These are phyloP conservation scores for Stercorarius parasiticus DNA, from an alignment of 2,113 vertebrate genomes.

Conservation along the genomic window DNA sequence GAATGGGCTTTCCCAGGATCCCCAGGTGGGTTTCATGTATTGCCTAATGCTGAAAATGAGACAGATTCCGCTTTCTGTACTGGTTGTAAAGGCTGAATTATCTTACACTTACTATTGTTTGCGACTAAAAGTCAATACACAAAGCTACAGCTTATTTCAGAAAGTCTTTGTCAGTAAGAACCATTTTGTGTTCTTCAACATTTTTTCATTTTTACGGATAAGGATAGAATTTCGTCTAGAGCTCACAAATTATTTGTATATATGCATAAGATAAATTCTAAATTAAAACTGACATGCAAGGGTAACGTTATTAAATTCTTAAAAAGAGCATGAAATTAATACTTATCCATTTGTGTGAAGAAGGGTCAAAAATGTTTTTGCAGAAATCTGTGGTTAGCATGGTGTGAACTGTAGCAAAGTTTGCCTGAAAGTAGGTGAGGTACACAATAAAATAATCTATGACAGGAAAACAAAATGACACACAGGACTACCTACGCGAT, in stretches of 20 bases:
- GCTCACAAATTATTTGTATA: constrained; percentile 4
- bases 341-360: not conserved
- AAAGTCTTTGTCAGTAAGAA: constrained; percentile 58
- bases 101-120: constrained; percentile 75
- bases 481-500: not conserved
- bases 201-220: constrained; percentile 27
- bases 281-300: constrained; percentile 19
- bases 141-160: constrained; percentile 71
- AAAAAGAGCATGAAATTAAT: constrained; percentile 19
- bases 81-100: constrained; percentile 71
- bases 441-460: not conserved
- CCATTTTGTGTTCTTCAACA: constrained; percentile 5
- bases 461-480: not conserved
- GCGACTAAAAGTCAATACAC: constrained; percentile 51
- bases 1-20: constrained; percentile 80
- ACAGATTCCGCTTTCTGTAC: constrained; percentile 69
- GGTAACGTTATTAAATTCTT: not conserved
- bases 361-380: not conserved
- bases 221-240: not conserved
- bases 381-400: not conserved
- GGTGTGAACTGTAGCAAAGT: not conserved
- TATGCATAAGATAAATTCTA: not conserved
- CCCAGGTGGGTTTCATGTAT: constrained; percentile 88
- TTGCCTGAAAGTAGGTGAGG: not conserved
- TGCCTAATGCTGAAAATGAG: constrained; percentile 78